phyloP scores from a whole-genome alignment of 2,113 vertebrate genomes.

The Peromyscus polionotus region DNA sequence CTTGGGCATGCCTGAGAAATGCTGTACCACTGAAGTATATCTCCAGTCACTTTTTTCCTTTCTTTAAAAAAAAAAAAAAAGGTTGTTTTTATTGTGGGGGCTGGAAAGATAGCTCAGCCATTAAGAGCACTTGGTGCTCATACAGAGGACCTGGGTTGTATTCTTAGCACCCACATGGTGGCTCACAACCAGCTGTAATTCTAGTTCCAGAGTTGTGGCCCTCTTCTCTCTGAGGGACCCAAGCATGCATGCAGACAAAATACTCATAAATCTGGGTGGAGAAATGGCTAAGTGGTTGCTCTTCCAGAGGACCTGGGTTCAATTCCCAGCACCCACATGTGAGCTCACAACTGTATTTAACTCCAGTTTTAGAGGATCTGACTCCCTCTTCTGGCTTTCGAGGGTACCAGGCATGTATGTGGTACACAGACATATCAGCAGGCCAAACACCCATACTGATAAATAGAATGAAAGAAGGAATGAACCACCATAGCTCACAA shows the following conservation, averaged over 20 bases:
- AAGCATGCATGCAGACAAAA: not conserved
- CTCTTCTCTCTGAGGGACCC: not conserved
- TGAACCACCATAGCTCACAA: not conserved
- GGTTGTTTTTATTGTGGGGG: not conserved
- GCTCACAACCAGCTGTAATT: not conserved
- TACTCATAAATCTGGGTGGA: not conserved
- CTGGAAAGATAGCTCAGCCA: not conserved
- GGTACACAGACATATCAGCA: not conserved
- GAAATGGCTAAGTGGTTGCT: not conserved
- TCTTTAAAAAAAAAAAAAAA: not conserved
- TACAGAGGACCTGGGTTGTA: not conserved
- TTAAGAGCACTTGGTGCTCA: not conserved
- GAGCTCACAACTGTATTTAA: not conserved
- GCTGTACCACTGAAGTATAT: not conserved
- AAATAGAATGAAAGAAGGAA: not conserved
- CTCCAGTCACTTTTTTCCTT: not conserved
- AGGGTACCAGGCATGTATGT: not conserved
- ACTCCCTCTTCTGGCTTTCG: not conserved
- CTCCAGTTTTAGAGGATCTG: not conserved
- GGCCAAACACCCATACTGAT: not conserved
- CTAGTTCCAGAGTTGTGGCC: not conserved
- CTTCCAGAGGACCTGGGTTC: not conserved
- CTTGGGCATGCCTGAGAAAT: not conserved
- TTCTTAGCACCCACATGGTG: not conserved
- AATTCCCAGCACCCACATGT: not conserved